Evolutionary conservation across 2,113 vertebrate genomes (phyloP).

Genomic region (Oenanthe melanoleuca): DNA sequence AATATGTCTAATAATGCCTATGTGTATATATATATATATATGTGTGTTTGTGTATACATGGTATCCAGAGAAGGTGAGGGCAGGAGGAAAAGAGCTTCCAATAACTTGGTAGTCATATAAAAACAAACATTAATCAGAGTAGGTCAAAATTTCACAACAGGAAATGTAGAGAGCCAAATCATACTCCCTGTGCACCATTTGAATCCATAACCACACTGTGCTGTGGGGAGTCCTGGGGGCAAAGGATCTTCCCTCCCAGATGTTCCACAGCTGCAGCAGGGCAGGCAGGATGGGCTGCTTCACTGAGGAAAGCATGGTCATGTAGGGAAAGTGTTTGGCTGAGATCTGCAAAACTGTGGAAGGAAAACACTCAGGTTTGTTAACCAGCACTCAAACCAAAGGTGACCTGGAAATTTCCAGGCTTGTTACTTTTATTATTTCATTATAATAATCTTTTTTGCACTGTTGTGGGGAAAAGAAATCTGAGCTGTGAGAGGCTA

Average conservation of each 20-base stretch:
- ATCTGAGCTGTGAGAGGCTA: neutral
- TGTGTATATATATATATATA: neutral
- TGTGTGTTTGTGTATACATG: accelerated
- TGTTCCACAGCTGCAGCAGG: constrained; percentile 50
- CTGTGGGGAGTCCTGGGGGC: neutral
- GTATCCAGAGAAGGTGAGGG: neutral
- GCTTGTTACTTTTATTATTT: neutral
- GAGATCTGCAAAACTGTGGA: neutral
- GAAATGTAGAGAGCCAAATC: constrained; percentile 34
- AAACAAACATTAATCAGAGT: constrained; percentile 45
- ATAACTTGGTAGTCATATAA: constrained; percentile 25
- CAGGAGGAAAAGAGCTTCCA: constrained; percentile 9
- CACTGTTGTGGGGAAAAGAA: neutral
- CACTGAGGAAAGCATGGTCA: neutral
- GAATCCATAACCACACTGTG: neutral
- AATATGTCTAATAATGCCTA: neutral
- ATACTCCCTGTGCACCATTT: neutral
- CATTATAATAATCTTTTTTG: neutral
- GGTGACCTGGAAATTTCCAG: neutral
- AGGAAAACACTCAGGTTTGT: neutral
- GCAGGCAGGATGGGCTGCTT: neutral
- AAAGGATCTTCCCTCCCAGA: constrained; percentile 44
- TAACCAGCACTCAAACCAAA: neutral
- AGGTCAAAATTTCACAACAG: constrained; percentile 54
- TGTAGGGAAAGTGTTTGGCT: neutral